Percentiles rank a stretch among this genome's conserved stretches.
phyloP scores from a whole-genome alignment of 2,113 vertebrate genomes.

The Pardalotus punctatus region DNA sequence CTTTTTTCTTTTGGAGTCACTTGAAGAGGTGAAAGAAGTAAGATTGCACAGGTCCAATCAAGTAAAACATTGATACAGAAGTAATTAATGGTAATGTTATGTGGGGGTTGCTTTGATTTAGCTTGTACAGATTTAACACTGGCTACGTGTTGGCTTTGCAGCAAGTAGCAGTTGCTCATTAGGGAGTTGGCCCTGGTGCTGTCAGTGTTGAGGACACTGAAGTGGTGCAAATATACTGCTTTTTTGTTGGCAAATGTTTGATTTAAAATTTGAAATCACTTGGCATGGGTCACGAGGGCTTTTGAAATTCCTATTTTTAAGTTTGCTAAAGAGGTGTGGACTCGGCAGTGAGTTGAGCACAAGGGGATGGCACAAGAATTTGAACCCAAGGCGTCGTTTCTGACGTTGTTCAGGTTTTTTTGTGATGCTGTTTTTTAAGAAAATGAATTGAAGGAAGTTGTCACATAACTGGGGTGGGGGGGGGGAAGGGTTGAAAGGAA shows the following conservation, averaged over 20 bases:
- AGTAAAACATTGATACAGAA: background rate
- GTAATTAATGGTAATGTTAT: background rate
- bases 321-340: background rate
- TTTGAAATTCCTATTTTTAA: conserved; percentile 5
- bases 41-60: background rate
- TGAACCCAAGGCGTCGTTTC: rapidly evolving
- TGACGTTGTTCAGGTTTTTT: background rate
- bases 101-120: background rate
- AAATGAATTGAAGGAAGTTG: conserved; percentile 48
- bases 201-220: background rate
- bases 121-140: background rate
- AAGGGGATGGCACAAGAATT: background rate
- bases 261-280: background rate
- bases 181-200: background rate
- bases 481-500: background rate
- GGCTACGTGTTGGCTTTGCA: background rate
- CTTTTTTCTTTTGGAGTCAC: background rate
- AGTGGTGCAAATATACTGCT: background rate
- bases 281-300: background rate
- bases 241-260: background rate
- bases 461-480: background rate
- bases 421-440: background rate
- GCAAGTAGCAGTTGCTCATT: background rate
- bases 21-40: background rate
- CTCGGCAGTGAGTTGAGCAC: rapidly evolving